Conservation (phyloP, 2,888 invertebrate species). For the Strigamia maritima region DNA sequence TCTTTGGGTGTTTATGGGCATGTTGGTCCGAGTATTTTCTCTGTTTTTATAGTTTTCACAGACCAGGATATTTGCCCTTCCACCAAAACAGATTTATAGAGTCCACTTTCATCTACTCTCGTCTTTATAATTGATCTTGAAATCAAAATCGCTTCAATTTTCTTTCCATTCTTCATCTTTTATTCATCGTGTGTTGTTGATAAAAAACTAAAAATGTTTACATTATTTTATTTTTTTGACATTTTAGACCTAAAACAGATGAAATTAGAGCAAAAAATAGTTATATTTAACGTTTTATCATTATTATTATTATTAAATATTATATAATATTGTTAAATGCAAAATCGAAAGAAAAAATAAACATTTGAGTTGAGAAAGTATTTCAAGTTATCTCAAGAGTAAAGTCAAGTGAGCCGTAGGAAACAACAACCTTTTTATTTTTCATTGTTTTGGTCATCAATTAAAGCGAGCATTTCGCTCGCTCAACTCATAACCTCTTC, state of each 20-base stretch:
- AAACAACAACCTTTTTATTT: not conserved
- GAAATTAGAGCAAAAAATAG: too few relatives aligned
- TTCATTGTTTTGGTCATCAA: slow-evolving; percentile 5
- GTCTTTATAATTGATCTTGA: not conserved
- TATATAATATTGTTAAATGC: too few relatives aligned
- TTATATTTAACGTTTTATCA: too few relatives aligned
- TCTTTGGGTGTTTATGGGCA: slow-evolving; percentile 1
- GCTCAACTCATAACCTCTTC: not conserved
- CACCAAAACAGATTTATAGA: not conserved
- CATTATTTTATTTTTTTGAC: too few relatives aligned
- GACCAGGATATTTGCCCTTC: slow-evolving; percentile 25
- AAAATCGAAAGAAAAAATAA: too few relatives aligned
- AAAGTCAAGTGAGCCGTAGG: not conserved
- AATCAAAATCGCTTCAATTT: too few relatives aligned
- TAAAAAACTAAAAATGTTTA: too few relatives aligned
- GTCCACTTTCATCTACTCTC: not conserved
- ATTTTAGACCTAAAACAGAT: too few relatives aligned
- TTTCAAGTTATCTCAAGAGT: not conserved
- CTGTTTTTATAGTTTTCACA: slow-evolving; percentile 31
- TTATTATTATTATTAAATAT: too few relatives aligned
- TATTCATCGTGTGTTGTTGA: too few relatives aligned
- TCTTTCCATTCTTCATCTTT: too few relatives aligned
- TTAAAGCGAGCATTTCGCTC: not conserved
- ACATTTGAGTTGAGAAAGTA: too few relatives aligned
- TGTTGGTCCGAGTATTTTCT: slow-evolving; percentile 17